phyloP scores from a whole-genome alignment of 2,888 invertebrate genomes.

The Campoplex capitator region DNA sequence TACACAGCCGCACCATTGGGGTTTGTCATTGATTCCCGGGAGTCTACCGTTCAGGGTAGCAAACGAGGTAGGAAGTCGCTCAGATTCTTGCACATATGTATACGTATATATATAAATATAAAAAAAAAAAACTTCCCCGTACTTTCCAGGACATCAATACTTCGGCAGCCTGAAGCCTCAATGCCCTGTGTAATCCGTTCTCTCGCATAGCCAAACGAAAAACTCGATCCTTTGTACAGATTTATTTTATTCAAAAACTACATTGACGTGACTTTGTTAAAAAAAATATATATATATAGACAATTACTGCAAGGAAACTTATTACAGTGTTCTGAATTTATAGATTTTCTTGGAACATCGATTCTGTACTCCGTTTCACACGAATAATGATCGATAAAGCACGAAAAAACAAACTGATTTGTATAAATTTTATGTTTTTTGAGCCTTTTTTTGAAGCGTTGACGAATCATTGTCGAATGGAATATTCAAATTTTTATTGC shows the following conservation, averaged over 20 bases:
- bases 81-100: slow-evolving; percentile 34
- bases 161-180: slow-evolving; percentile 64
- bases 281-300: no score
- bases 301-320: no score
- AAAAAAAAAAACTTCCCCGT: slow-evolving; percentile 42
- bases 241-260: not conserved
- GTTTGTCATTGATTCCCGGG: slow-evolving; percentile 81
- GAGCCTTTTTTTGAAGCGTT: not conserved
- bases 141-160: slow-evolving; percentile 80
- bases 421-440: not conserved
- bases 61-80: slow-evolving; percentile 79
- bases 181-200: slow-evolving; percentile 14
- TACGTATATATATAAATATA: not conserved
- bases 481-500: not conserved
- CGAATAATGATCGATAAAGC: not conserved
- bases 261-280: no score
- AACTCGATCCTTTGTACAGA: not conserved
- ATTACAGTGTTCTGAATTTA: no score
- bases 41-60: slow-evolving; percentile 76
- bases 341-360: no score
- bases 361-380: not conserved
- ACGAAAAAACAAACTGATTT: not conserved
- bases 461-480: not conserved
- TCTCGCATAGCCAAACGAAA: not conserved
- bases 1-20: slow-evolving; percentile 69